These are phyloP conservation scores for Musca domestica DNA, from an alignment of 1,140 invertebrate species.

Conservation along the genomic window DNA sequence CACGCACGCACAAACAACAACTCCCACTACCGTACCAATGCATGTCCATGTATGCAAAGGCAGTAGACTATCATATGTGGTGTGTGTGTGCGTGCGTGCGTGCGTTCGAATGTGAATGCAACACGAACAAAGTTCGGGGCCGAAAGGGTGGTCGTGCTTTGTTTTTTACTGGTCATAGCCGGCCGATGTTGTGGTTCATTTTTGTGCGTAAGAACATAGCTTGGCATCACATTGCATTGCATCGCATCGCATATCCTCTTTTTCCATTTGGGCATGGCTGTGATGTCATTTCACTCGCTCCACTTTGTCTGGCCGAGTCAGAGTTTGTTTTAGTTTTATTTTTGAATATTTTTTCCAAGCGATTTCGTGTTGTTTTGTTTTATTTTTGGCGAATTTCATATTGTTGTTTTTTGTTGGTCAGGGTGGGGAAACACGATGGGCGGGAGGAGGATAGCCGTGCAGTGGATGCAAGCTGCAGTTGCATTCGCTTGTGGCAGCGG, in stretches of 20 bases:
- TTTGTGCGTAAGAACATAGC: constrained; percentile 27
- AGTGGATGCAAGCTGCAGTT: too few species aligned
- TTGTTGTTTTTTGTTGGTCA: not conserved
- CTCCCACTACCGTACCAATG: too few species aligned
- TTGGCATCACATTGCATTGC: too few species aligned
- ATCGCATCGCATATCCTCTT: too few species aligned
- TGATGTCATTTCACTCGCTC: constrained; percentile 31
- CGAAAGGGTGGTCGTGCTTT: not conserved
- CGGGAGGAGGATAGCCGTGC: too few species aligned
- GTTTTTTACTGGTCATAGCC: not conserved
- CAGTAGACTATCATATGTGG: not conserved
- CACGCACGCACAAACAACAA: not conserved
- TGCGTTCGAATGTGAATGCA: not conserved
- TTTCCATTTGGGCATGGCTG: not conserved
- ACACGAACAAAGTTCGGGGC: too few species aligned
- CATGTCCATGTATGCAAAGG: too few species aligned
- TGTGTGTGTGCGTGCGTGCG: not conserved
- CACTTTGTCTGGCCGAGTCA: constrained; percentile 10
- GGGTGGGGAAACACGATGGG: too few species aligned
- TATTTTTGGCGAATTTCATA: not conserved
- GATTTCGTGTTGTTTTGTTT: too few species aligned
- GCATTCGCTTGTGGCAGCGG: not conserved
- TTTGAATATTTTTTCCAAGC: not conserved
- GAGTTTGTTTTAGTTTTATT: constrained; percentile 23
- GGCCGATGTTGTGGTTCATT: constrained; percentile 27